These are phyloP conservation scores for Pilophorus perplexus DNA, from an alignment of 2,888 invertebrate species.

Conservation along the genomic window DNA sequence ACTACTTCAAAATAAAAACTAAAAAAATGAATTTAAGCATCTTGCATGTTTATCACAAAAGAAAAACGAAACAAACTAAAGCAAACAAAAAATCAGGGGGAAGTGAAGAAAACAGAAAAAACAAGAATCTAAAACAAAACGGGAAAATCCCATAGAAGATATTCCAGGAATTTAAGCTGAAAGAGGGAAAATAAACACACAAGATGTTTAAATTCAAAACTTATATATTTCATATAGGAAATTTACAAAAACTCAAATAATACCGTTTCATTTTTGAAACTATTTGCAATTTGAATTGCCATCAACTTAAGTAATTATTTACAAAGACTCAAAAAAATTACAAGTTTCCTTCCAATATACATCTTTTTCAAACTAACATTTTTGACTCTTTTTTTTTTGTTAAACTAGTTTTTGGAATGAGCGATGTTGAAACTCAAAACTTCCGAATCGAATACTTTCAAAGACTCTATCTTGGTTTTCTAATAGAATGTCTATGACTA, in stretches of 20 bases:
- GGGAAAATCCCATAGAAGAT: not conserved
- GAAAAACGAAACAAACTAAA: constrained; percentile 1
- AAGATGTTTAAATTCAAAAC: constrained; percentile 42
- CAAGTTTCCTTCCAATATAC: constrained; percentile 22
- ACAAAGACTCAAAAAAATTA: constrained; percentile 28
- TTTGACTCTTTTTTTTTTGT: constrained; percentile 26
- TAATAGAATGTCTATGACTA: constrained; percentile 21
- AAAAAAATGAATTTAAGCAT: constrained; percentile 36
- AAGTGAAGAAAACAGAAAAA: constrained; percentile 5
- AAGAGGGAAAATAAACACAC: constrained; percentile 37
- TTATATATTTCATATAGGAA: constrained; percentile 39
- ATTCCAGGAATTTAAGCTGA: constrained; percentile 11
- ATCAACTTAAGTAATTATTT: constrained; percentile 23
- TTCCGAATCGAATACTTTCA: not conserved
- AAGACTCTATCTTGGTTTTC: not conserved
- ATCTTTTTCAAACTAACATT: constrained; percentile 17
- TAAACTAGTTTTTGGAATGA: constrained; percentile 30
- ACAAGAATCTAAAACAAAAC: constrained; percentile 1
- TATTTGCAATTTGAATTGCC: constrained; percentile 19
- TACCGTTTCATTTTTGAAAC: constrained; percentile 28
- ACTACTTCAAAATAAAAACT: constrained; percentile 18
- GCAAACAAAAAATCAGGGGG: not conserved
- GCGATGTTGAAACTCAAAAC: constrained; percentile 11
- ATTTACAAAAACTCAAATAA: constrained; percentile 36
- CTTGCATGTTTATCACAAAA: constrained; percentile 33